Base-by-base conservation (phyloP, 2,888 invertebrate genomes). In the Nymphalis urticae region DNA sequence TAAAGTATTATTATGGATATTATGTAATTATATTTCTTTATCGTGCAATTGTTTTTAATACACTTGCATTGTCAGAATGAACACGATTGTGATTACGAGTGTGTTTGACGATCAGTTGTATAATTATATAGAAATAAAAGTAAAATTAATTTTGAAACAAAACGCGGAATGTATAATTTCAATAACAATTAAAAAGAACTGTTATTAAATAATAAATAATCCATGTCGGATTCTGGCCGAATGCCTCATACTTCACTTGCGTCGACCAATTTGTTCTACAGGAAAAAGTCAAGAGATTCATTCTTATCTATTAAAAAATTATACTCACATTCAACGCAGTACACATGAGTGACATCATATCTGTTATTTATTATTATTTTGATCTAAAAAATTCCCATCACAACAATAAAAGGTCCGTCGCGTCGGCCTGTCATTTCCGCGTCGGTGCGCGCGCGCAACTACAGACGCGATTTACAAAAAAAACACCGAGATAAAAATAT, bases 391-490 rank as follows among this genome's bases (percentile, higher is more conserved):
- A 70, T 72, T 72, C 72, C 74, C 75, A 75, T 77, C 75, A 76
- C 72, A 76, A 78, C 77, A 80, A 79, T 74, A 75, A 75, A 73
- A 74, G 72, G 72, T 70, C 73, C 72, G 72, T 68, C 73, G 70
- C 74, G 74, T 73, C 78, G 75, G 78, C 76, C 75, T 66, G 75
- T 75, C 76, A 75, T 72, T 79, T 79, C 79, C 75, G 79, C 79
- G 73, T 66, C 72, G 78, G 63, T 76, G 83, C 82, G 81, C 82
- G 68, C 68, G 76, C 79, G 82, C 85, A 80, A 67, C 72, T 70
- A 66, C 69, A 70, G 68, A 65, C 60, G 64, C 66, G 58, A 58
- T 58, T 58, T 58, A 42, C 65, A 72, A 73, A 71, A 70, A 71
- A 71, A 72, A 69, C 68, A 17, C 19, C 19, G 36, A 66, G 74